phyloP scores from a whole-genome alignment of 2,888 invertebrate genomes.

The Dolichopus griseipennis region DNA sequence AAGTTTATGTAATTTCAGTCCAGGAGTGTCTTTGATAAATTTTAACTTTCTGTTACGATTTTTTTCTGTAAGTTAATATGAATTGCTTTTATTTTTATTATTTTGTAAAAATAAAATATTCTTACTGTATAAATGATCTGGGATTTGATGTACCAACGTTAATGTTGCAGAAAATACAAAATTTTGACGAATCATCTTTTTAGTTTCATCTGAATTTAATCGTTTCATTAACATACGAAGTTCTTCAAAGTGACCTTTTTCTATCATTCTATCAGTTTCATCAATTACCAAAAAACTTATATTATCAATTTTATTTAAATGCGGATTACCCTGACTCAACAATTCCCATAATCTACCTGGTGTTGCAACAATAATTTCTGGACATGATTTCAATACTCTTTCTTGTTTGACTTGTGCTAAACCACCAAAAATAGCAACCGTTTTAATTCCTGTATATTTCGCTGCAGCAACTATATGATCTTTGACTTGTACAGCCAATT shows the following conservation, averaged over 20 bases:
- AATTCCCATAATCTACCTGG: slow-evolving; percentile 97
- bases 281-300: slow-evolving; percentile 89
- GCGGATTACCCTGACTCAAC: slow-evolving; percentile 65
- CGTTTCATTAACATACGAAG: slow-evolving; percentile 68
- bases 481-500: slow-evolving; percentile 88
- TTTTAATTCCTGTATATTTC: slow-evolving; percentile 64
- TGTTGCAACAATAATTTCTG: slow-evolving; percentile 94
- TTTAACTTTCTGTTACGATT: slow-evolving; percentile 38
- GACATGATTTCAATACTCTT: slow-evolving; percentile 67
- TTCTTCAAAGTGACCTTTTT: slow-evolving; percentile 92
- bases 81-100: not conserved
- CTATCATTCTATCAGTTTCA: slow-evolving; percentile 98
- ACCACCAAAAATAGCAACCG: slow-evolving; percentile 87
- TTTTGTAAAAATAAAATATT: not conserved
- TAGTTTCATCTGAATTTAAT: slow-evolving; percentile 61
- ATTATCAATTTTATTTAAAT: slow-evolving; percentile 61
- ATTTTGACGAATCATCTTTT: slow-evolving; percentile 64
- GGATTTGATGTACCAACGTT: slow-evolving; percentile 80
- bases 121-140: slow-evolving; percentile 58
- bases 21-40: slow-evolving; percentile 57
- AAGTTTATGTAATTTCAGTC: slow-evolving; percentile 67
- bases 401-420: slow-evolving; percentile 91
- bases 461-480: slow-evolving; percentile 72
- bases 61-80: slow-evolving; percentile 27
- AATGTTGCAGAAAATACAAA: slow-evolving; percentile 97